phyloP scores from a whole-genome alignment of 2,797 vertebrate species.

The Neosilurus hyrtlii region DNA sequence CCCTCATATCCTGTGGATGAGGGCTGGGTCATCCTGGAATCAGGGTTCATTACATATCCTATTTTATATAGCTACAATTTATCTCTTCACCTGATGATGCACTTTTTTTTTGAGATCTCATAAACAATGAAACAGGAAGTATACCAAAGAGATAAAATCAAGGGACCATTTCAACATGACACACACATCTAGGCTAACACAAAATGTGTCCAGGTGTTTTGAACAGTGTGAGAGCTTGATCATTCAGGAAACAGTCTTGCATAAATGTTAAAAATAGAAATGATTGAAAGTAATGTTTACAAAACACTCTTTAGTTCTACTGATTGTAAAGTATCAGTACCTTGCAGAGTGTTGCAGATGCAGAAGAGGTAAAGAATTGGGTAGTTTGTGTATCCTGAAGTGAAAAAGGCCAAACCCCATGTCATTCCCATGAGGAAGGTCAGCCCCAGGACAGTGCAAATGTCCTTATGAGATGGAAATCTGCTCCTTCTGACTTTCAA shows the following conservation, averaged over 20 bases:
- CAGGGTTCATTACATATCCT: neutral
- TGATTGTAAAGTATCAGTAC: neutral
- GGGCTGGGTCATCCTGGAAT: neutral
- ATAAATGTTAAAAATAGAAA: too few relatives aligned
- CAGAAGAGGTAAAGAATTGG: slow-evolving; percentile 80
- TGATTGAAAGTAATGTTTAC: too few relatives aligned
- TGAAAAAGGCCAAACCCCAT: slow-evolving; percentile 76
- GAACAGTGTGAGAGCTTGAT: too few relatives aligned
- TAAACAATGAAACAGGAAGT: neutral
- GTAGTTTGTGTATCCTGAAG: slow-evolving; percentile 62
- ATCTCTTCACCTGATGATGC: neutral
- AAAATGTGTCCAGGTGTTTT: neutral
- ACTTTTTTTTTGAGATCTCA: neutral
- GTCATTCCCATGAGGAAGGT: slow-evolving; percentile 77
- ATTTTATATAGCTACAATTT: neutral
- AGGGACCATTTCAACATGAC: neutral
- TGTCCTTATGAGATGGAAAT: neutral
- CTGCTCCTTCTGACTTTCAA: neutral
- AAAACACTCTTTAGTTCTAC: too few relatives aligned
- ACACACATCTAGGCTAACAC: neutral
- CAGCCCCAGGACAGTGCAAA: slow-evolving; percentile 66
- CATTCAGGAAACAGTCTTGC: neutral
- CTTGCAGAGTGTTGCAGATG: slow-evolving; percentile 75
- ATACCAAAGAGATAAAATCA: neutral
- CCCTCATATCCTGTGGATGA: neutral